phyloP scores from a whole-genome alignment of 2,888 invertebrate genomes.

The Cataglyphis livida region DNA sequence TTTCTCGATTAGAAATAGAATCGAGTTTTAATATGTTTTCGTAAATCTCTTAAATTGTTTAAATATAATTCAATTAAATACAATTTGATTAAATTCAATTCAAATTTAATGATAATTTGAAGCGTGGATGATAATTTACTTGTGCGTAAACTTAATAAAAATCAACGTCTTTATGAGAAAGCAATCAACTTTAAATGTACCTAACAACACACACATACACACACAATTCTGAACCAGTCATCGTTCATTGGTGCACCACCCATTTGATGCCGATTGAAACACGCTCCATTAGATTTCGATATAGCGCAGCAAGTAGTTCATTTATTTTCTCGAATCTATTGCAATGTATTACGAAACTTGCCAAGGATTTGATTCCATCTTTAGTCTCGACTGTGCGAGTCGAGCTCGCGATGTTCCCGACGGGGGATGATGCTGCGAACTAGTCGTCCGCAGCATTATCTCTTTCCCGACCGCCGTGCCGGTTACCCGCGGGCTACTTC shows the following conservation, averaged over 20 bases:
- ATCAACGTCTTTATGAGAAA: slow-evolving; percentile 5
- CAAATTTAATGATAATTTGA: background rate
- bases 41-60: background rate
- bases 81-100: background rate
- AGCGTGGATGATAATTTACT: background rate
- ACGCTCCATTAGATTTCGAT: slow-evolving; percentile 35
- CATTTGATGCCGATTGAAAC: slow-evolving; percentile 25
- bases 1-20: background rate
- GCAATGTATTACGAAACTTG: slow-evolving; percentile 24
- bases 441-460: slow-evolving; percentile 40
- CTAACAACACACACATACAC: background rate
- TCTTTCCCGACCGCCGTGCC: slow-evolving; percentile 23
- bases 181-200: background rate
- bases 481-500: slow-evolving; percentile 56
- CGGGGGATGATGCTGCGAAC: slow-evolving; percentile 38
- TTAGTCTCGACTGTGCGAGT: slow-evolving; percentile 24
- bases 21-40: slow-evolving; percentile 2
- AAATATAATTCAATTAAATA: background rate
- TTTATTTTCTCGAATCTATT: slow-evolving; percentile 30
- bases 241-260: background rate
- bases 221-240: slow-evolving; percentile 24
- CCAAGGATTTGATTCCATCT: slow-evolving; percentile 28
- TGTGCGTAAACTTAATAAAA: background rate
- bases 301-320: slow-evolving; percentile 13
- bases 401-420: slow-evolving; percentile 46